Base-by-base conservation (phyloP, 2,113 vertebrate genomes). In the Phocoena phocoena region DNA sequence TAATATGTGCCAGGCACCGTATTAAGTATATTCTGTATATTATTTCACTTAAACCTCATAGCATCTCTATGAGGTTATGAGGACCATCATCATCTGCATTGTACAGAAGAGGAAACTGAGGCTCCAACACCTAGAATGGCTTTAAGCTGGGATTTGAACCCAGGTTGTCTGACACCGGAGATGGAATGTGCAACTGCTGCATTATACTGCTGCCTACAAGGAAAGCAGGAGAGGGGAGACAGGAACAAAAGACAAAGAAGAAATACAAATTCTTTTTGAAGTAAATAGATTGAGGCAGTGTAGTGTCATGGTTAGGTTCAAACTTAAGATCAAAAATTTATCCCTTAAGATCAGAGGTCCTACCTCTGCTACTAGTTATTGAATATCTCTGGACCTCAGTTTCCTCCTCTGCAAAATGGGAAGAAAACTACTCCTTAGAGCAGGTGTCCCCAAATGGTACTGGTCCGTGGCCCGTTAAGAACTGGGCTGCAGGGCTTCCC, bases 21-120 rank as follows among this genome's bases (percentile, higher is more conserved):
- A 86, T 80, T 86, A 84, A 91, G 33, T 63, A 67, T 28, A 85
- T 65, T 68, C 38, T 88, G 33, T 68, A 25, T 53, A 62, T 90
- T 86, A 83, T 62, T 95, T 88, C 38, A 88, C 41, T 82, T 71
- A 95, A 95, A 77, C 73, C 26, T 95, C 89, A 86, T 26, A 92
- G 65, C 28, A 67, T 58, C 28, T 47, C 65, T 84, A 23, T 67
- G 68, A 53, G 3, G 25, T 87, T 12, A 92, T 80, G 47, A 60
- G 26, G 47, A n/a, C 26, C 47, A 81, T 85, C 86, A 85, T 15
- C 70, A 79, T 25, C 88, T 60, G 25, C 21, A 76, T 60, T 20
- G 14, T 70, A 70, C 31, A 62, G n/a, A 88, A 81, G 71, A 97
- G 60, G 44, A 97, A 88, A 93, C 31, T 36, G 67, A 96, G 65